These are phyloP conservation scores for Orthosia cruda DNA, from an alignment of 2,888 invertebrate genomes.

Conservation along the genomic window DNA sequence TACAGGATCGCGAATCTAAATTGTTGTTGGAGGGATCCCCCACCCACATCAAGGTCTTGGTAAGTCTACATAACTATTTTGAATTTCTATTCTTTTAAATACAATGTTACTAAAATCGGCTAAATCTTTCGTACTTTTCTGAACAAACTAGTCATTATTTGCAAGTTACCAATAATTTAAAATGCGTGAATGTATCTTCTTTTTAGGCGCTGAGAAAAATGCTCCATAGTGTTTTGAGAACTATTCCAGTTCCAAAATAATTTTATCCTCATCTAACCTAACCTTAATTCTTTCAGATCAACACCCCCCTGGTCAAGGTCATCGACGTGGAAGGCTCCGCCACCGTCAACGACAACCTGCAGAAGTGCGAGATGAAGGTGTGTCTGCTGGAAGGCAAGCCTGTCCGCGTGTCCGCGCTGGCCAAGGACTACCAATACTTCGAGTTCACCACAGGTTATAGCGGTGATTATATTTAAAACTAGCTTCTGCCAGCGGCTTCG, in stretches of 20 bases:
- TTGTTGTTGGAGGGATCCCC: conserved; percentile 84
- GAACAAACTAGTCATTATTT: too few species aligned
- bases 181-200: too few species aligned
- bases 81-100: not conserved
- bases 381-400: conserved; percentile 90
- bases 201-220: too few species aligned
- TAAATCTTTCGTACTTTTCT: too few species aligned
- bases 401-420: conserved; percentile 85
- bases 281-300: conserved; percentile 71
- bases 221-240: too few species aligned
- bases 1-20: conserved; percentile 86
- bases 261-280: too few species aligned
- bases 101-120: too few species aligned
- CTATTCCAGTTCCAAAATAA: too few species aligned
- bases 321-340: conserved; percentile 89
- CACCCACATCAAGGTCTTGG: conserved; percentile 81
- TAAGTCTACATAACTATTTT: conserved; percentile 71
- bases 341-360: conserved; percentile 87
- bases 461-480: conserved; percentile 83
- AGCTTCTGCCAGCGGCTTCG: too few species aligned
- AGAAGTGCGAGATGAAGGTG: conserved; percentile 89
- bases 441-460: conserved; percentile 90
- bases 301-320: conserved; percentile 90
- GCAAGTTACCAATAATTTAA: too few species aligned
- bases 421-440: conserved; percentile 92